Evolutionary conservation across 2,888 invertebrate genomes (phyloP).

Genomic region (Perdita meconis): DNA sequence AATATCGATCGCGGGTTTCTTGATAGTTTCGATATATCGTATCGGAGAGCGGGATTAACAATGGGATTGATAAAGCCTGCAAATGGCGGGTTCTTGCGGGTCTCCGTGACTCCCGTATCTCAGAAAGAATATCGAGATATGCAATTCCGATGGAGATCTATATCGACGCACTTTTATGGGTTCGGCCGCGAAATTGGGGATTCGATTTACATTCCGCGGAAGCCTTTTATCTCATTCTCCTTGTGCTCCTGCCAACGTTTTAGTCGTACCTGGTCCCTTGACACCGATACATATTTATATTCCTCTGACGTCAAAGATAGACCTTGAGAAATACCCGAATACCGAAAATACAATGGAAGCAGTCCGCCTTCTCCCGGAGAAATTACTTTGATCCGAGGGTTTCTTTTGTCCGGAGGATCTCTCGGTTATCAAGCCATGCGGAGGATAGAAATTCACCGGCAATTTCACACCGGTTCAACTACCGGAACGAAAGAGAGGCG

Average conservation of each 20-base stretch:
- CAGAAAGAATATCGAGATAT: background rate
- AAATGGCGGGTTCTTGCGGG: background rate
- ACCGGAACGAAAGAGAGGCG: constrained; percentile 41
- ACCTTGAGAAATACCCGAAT: constrained; percentile 1
- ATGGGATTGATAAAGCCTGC: no score
- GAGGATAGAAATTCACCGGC: constrained; percentile 50
- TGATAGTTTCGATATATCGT: no score
- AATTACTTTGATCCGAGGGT: constrained; percentile 67
- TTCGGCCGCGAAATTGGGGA: constrained; percentile 13
- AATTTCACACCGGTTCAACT: constrained; percentile 60
- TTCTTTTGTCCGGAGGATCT: constrained; percentile 51
- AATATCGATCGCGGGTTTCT: constrained; percentile 24
- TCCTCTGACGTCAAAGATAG: constrained; percentile 22
- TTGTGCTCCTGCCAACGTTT: constrained; percentile 44
- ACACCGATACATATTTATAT: constrained; percentile 26
- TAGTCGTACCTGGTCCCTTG: constrained; percentile 1
- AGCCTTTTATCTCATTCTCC: constrained; percentile 22
- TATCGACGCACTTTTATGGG: constrained; percentile 18
- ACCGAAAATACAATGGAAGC: background rate
- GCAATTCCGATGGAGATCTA: constrained; percentile 7
- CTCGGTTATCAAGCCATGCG: constrained; percentile 41
- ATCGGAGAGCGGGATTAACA: no score
- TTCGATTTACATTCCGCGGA: constrained; percentile 27
- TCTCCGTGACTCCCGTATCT: background rate
- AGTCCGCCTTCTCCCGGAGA: constrained; percentile 30